These are phyloP conservation scores for Platynereis dumerilii DNA, from an alignment of 2,888 invertebrate genomes.

Conservation along the genomic window DNA sequence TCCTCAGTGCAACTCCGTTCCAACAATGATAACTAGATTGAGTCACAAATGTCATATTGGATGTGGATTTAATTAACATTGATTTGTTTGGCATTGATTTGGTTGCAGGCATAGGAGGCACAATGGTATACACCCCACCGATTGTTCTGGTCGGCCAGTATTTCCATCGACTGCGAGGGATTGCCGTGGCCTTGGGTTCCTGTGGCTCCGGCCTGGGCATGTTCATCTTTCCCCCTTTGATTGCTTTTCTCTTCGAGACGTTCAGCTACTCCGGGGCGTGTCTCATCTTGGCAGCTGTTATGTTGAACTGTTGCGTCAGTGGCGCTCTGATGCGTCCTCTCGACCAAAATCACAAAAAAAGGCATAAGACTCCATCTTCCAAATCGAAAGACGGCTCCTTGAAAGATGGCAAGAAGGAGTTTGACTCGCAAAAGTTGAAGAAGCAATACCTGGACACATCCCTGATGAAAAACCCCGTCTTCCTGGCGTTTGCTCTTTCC, in stretches of 20 bases:
- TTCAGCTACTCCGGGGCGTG: constrained; percentile 23
- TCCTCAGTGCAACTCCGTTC: too few relatives aligned
- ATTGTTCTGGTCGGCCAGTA: constrained; percentile 29
- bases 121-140: constrained; percentile 26
- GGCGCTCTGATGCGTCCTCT: constrained; percentile 19
- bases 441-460: constrained; percentile 22
- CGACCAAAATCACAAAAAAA: neutral
- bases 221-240: constrained; percentile 21
- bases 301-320: constrained; percentile 21
- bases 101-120: constrained; percentile 28
- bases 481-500: constrained; percentile 11
- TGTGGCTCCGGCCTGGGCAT: constrained; percentile 27
- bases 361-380: neutral
- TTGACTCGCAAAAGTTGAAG: neutral
- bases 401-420: neutral
- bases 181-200: constrained; percentile 22
- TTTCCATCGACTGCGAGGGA: constrained; percentile 22
- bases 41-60: too few relatives aligned
- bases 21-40: too few relatives aligned
- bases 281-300: constrained; percentile 20
- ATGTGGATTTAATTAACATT: too few relatives aligned
- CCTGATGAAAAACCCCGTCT: constrained; percentile 6
- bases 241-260: constrained; percentile 17
- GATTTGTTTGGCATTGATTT: too few relatives aligned
- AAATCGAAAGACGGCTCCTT: neutral